Conservation (phyloP, 2,888 invertebrate genomes). For the Hypselothyrea guttata region DNA sequence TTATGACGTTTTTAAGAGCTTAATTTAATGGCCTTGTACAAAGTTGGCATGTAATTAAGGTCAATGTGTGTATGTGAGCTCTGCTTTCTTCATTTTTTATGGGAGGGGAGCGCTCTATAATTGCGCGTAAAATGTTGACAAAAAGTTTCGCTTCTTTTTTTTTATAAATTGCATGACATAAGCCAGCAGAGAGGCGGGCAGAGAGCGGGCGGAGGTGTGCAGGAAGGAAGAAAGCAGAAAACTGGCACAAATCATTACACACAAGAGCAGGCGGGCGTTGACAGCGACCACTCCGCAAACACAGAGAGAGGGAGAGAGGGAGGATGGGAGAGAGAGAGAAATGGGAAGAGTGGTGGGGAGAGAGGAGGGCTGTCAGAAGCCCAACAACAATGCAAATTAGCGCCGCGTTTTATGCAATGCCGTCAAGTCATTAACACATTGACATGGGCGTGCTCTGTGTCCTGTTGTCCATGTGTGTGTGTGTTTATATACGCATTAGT, state of each 20-base stretch:
- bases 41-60: slow-evolving; percentile 47
- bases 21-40: slow-evolving; percentile 17
- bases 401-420: slow-evolving; percentile 60
- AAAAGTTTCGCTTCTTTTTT: slow-evolving; percentile 17
- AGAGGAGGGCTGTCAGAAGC: neutral
- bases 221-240: slow-evolving; percentile 20
- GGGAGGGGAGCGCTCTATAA: slow-evolving; percentile 11
- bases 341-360: slow-evolving; percentile 11
- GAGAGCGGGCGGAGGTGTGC: no score
- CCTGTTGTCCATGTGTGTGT: slow-evolving; percentile 3
- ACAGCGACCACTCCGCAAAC: slow-evolving; percentile 45
- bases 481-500: slow-evolving; percentile 41
- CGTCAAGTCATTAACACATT: slow-evolving; percentile 63
- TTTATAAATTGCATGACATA: slow-evolving; percentile 53
- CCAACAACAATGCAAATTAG: slow-evolving; percentile 56
- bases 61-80: slow-evolving; percentile 38
- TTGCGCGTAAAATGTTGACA: slow-evolving; percentile 34
- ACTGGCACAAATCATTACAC: slow-evolving; percentile 55
- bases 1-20: slow-evolving; percentile 8
- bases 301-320: slow-evolving; percentile 12
- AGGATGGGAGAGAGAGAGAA: slow-evolving; percentile 1
- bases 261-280: slow-evolving; percentile 38
- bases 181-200: slow-evolving; percentile 18
- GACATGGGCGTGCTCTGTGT: slow-evolving; percentile 26
- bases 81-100: neutral